Percentiles rank a stretch among this genome's conserved stretches.
Evolutionary conservation across 2,113 vertebrate species (phyloP).

Genomic region (Laticauda laticaudata): DNA sequence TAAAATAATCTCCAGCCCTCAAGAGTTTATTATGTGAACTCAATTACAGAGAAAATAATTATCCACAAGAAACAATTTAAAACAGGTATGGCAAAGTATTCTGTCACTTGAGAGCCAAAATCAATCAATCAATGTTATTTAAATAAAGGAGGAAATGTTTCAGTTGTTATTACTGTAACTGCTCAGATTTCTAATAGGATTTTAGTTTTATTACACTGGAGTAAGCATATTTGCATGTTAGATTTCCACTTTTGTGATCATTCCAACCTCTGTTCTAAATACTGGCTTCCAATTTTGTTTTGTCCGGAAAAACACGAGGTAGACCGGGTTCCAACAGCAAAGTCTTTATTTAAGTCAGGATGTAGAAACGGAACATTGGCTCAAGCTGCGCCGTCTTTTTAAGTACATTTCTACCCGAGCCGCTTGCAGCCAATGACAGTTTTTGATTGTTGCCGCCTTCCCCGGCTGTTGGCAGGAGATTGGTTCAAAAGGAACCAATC

Average conservation of each 20-base stretch:
- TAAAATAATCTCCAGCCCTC: conserved; percentile 5
- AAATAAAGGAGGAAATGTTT: background rate
- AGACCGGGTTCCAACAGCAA: too few relatives aligned
- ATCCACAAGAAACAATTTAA: background rate
- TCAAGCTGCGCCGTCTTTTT: too few relatives aligned
- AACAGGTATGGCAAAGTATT: background rate
- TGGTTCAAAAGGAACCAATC: too few relatives aligned
- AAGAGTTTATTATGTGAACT: conserved; percentile 17
- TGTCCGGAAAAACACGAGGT: too few relatives aligned
- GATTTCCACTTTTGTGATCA: background rate
- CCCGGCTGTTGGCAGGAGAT: too few relatives aligned
- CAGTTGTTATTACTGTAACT: background rate
- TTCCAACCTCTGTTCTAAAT: background rate
- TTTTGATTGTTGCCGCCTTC: too few relatives aligned
- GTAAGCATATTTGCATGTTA: background rate
- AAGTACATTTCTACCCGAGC: too few relatives aligned
- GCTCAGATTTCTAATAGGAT: background rate
- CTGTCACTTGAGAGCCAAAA: background rate
- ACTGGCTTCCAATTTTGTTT: background rate
- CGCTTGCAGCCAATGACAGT: too few relatives aligned
- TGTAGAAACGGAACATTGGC: too few relatives aligned
- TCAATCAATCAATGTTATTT: background rate
- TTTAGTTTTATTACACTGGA: background rate
- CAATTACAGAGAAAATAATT: conserved; percentile 13
- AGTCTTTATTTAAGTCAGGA: too few relatives aligned